Evolutionary conservation across 2,797 vertebrate species (phyloP).

Genomic region (Ateles fusciceps): DNA sequence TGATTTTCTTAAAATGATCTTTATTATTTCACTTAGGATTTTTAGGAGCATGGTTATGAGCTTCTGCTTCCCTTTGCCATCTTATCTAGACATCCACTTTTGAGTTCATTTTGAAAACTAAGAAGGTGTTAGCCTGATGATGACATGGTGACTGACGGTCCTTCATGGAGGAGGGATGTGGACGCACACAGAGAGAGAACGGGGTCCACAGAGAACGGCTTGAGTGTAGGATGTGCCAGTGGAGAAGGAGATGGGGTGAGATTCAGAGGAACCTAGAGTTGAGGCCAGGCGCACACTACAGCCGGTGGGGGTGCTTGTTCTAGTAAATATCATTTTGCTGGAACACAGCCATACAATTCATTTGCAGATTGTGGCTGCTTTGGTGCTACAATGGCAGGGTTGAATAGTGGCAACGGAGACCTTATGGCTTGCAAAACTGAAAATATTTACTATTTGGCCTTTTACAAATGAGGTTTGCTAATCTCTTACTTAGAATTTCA

Average conservation of each 20-base stretch:
- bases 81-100: neutral
- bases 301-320: rapidly evolving
- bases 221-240: neutral
- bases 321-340: neutral
- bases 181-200: no score
- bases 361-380: neutral
- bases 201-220: neutral
- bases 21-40: neutral
- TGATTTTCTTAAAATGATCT: neutral
- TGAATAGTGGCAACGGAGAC: no score
- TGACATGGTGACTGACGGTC: no score
- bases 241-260: neutral
- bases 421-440: neutral
- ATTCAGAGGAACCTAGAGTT: neutral
- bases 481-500: neutral
- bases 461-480: neutral
- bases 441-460: neutral
- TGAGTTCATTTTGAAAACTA: neutral
- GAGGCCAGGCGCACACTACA: neutral
- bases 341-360: neutral
- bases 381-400: neutral
- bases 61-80: neutral
- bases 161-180: neutral
- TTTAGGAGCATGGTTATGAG: neutral
- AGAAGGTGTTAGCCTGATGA: neutral